These are phyloP conservation scores for Pelobates fuscus DNA, from an alignment of 2,113 vertebrate species.

Conservation along the genomic window DNA sequence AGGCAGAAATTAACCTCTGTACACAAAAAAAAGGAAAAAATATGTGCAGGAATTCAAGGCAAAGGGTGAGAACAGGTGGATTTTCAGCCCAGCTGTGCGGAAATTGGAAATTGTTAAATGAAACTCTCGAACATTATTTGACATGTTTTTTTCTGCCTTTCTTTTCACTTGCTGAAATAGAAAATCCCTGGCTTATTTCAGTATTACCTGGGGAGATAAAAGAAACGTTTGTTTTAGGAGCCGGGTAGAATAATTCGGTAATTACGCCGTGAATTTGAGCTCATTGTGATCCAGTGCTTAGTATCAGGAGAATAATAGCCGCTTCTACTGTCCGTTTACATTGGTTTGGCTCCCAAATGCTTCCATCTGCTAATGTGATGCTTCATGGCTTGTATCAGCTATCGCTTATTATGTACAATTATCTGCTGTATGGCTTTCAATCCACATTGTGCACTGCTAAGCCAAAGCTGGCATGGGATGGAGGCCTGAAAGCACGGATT, in stretches of 20 bases:
- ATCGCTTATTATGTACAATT: conserved; percentile 23
- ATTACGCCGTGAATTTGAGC: neutral
- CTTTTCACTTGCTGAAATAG: conserved; percentile 7
- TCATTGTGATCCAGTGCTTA: conserved; percentile 23
- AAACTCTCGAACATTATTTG: neutral
- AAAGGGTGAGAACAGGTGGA: neutral
- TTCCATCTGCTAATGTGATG: neutral
- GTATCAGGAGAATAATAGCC: neutral
- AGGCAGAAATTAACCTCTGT: too few species aligned
- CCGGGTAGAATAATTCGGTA: conserved; percentile 7
- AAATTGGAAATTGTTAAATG: neutral
- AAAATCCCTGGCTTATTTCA: conserved; percentile 8
- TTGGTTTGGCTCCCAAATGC: conserved; percentile 5
- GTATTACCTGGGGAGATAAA: conserved; percentile 9
- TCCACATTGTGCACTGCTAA: neutral
- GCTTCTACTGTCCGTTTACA: conserved; percentile 19
- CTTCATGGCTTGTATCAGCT: conserved; percentile 16
- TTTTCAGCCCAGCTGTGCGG: neutral
- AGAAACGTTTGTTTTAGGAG: conserved; percentile 20
- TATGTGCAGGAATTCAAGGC: neutral
- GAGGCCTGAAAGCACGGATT: neutral
- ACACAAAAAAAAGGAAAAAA: neutral
- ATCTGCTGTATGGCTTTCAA: neutral
- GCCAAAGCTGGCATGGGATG: neutral
- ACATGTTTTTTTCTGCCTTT: neutral